Conservation (phyloP, 2,888 invertebrate genomes). For the Phragmatobia fuliginosa region DNA sequence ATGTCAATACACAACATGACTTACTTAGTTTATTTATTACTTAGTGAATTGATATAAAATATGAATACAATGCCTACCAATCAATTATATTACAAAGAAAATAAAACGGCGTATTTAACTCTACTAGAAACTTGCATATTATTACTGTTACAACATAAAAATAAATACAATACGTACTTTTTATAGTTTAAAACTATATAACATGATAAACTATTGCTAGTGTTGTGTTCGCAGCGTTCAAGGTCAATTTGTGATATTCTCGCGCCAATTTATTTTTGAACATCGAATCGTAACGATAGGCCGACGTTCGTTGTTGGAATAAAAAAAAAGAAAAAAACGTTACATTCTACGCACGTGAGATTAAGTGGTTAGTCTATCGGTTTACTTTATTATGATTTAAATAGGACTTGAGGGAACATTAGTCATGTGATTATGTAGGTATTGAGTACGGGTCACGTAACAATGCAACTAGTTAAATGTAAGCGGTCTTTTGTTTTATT, state of each 20-base stretch:
- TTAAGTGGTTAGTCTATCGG: not conserved
- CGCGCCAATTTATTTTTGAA: slow-evolving; percentile 38
- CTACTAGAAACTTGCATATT: not conserved
- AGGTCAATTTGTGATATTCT: slow-evolving; percentile 30
- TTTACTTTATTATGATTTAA: not conserved
- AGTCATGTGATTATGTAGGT: slow-evolving; percentile 2
- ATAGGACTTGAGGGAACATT: not conserved
- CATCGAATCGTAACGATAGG: slow-evolving; percentile 35
- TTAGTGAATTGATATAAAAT: not conserved
- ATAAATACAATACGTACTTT: not conserved
- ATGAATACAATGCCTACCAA: not conserved
- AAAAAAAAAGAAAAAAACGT: slow-evolving; percentile 4
- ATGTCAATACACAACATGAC: not conserved
- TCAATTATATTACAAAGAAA: not conserved
- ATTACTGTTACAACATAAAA: not conserved
- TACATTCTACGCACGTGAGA: slow-evolving; percentile 5
- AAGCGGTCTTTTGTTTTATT: slow-evolving; percentile 9
- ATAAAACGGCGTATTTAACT: not conserved
- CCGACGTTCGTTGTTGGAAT: slow-evolving; percentile 7
- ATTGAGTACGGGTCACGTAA: not conserved
- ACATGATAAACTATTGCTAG: slow-evolving; percentile 18
- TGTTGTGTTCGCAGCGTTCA: slow-evolving; percentile 33
- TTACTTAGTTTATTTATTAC: not conserved
- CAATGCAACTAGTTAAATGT: slow-evolving; percentile 8
- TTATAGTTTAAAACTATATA: not conserved